phyloP scores from a whole-genome alignment of 92 coral and sea anemone genomes.

The Paragorgia papillata region DNA sequence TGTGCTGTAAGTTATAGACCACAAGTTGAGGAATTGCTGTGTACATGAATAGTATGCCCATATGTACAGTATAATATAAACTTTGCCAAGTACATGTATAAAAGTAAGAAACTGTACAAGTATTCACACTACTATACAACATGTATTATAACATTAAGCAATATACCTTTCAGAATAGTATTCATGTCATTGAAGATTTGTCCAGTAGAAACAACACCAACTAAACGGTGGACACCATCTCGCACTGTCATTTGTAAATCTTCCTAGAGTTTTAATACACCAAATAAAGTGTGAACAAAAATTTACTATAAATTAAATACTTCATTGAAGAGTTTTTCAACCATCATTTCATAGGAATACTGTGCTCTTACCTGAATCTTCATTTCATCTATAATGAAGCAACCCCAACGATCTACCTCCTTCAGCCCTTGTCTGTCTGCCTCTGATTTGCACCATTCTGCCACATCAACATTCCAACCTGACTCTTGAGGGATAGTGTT shows the following conservation, averaged over 20 bases:
- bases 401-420: constrained; percentile 65
- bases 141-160: too few relatives aligned
- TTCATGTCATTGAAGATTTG: constrained; percentile 39
- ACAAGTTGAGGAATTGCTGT: neutral
- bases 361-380: constrained; percentile 59
- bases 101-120: too few relatives aligned
- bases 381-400: constrained; percentile 65
- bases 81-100: too few relatives aligned
- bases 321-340: too few relatives aligned
- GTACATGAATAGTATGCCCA: neutral
- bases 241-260: constrained; percentile 32
- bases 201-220: constrained; percentile 18
- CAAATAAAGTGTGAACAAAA: neutral
- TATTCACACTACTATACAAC: too few relatives aligned
- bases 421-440: constrained; percentile 53
- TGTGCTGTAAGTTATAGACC: neutral
- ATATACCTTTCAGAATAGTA: constrained; percentile 15
- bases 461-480: constrained; percentile 54
- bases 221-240: constrained; percentile 12
- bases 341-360: too few relatives aligned
- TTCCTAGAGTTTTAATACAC: constrained; percentile 4
- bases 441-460: constrained; percentile 62
- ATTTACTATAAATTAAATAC: too few relatives aligned
- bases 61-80: neutral
- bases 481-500: constrained; percentile 52